Base-by-base conservation (phyloP, 1,140 invertebrate species). In the Caenorhabditis remanei region DNA sequence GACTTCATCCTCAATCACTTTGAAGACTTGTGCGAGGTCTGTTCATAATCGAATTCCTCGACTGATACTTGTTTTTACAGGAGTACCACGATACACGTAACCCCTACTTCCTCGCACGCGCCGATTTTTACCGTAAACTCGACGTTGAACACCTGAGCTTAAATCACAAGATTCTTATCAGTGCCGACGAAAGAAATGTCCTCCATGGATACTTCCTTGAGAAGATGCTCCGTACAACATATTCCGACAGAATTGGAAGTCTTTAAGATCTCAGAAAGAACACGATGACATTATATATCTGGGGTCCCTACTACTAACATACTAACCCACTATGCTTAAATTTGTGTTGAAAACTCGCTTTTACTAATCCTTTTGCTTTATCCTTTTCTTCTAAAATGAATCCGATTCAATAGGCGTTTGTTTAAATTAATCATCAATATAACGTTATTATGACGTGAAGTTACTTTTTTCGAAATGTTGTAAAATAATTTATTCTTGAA, bases 51-150 rank as follows among this genome's bases (percentile, higher is more conserved):
- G 2, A n/a, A 21, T 58, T n/a, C 3, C 2, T 0, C 32, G 1
- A 32, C 32, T 32, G 32, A 4, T 4, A 58, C 14, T 4, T 8
- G n/a, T 5, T 21, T 75, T 19, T 67, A 8, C 63, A 75, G 67
- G 67, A 75, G 14, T 75, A 75, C 19, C 67, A 75, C 13, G 43
- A 75, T 1, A 46, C 41, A 7, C 5, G 24, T 2, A 75, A 75
- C 67, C 6, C 11, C 8, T 79, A 79, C 21, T 13, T 24, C 46
- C 14, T 79, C n/a, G 7, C 13, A 7, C 19, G 71, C 11, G 71
- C 71, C 7, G 71, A 79, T 46, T 79, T 79, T 6, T 79, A 24
- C 3, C 46, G 71, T n/a, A 79, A 79, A 41, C 46, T 79, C 19
- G 53, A 50, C 8, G 2, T 50, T 0, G 71, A 79, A 3, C 19